Percentiles rank a stretch among this genome's conserved stretches.
Conservation (phyloP, 2,888 invertebrate species). For the Monoplex corrugatus region DNA sequence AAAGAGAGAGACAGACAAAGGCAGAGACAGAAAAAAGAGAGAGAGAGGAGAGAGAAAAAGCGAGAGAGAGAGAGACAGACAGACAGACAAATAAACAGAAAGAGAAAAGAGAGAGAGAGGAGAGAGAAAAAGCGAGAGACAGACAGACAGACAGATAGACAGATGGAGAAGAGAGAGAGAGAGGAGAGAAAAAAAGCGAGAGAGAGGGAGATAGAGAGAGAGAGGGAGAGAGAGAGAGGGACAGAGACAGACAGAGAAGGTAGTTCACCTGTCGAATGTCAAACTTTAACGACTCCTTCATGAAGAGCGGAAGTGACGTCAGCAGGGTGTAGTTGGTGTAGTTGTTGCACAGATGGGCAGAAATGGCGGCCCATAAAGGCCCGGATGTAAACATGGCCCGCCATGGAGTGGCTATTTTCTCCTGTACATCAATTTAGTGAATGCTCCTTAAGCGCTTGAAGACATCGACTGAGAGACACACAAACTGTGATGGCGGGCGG, state of each 20-base stretch:
- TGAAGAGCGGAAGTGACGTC: conserved; percentile 74
- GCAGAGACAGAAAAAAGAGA: not conserved
- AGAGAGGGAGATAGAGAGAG: not conserved
- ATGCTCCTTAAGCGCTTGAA: too few species aligned
- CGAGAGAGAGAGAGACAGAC: not conserved
- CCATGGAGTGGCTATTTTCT: conserved; percentile 77
- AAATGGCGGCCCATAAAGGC: conserved; percentile 82
- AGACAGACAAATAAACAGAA: not conserved
- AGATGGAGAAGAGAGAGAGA: not conserved
- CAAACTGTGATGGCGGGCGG: not conserved
- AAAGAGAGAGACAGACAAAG: too few species aligned
- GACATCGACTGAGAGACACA: too few species aligned
- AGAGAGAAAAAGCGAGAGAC: not conserved
- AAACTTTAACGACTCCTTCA: conserved; percentile 75
- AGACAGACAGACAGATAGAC: not conserved
- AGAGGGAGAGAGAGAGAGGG: not conserved
- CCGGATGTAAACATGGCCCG: conserved; percentile 81
- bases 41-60: not conserved
- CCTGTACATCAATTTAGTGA: too few species aligned
- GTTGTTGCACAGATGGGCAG: conserved; percentile 83
- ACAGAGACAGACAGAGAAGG: too few species aligned
- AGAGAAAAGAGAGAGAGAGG: not conserved
- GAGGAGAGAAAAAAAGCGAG: not conserved
- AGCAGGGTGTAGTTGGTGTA: conserved; percentile 79
- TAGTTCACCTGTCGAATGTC: conserved; percentile 69